Evolutionary conservation across 2,113 vertebrate genomes (phyloP).

Genomic region (Tupaia chinensis): DNA sequence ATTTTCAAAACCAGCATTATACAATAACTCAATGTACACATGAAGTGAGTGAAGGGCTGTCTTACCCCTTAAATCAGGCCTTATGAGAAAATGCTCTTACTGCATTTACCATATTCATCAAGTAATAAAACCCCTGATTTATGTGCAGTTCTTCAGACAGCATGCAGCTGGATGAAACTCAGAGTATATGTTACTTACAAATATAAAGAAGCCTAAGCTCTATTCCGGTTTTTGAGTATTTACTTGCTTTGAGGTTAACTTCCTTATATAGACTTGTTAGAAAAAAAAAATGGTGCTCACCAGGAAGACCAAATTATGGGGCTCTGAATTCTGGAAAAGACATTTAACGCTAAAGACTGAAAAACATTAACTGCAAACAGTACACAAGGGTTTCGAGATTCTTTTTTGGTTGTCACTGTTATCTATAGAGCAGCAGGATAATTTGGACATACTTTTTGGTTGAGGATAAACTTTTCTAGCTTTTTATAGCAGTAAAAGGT

Average conservation of each 20-base stretch:
- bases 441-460: not conserved
- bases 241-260: slow-evolving; percentile 42
- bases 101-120: not conserved
- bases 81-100: not conserved
- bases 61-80: not conserved
- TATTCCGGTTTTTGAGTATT: slow-evolving; percentile 33
- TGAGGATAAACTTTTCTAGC: not conserved
- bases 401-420: not conserved
- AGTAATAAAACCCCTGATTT: not conserved
- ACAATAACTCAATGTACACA: not conserved
- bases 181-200: slow-evolving; percentile 33
- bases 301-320: slow-evolving; percentile 21
- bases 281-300: not conserved
- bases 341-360: not conserved
- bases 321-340: slow-evolving; percentile 25
- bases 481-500: slow-evolving; percentile 40
- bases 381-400: not conserved
- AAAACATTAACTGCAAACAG: not conserved
- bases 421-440: not conserved
- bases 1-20: not conserved
- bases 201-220: slow-evolving; percentile 49
- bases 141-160: not conserved
- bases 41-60: not conserved
- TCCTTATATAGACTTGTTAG: not conserved
- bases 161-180: not conserved